Conservation (phyloP, 2,888 invertebrate genomes). For the Epinotia demarniana region DNA sequence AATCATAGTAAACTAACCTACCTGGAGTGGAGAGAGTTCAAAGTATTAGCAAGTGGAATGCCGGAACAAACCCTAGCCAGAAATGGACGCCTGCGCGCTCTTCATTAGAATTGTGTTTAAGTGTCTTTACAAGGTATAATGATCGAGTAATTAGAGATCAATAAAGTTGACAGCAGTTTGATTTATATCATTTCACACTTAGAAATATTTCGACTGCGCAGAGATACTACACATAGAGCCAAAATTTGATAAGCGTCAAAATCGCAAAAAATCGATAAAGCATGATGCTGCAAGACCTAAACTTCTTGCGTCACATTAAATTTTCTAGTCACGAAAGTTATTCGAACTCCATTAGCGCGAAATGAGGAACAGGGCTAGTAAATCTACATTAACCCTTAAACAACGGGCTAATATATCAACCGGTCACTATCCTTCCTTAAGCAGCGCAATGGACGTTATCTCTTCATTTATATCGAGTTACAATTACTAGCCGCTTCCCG, state of each 20-base stretch:
- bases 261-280: constrained; percentile 18
- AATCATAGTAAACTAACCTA: constrained; percentile 27
- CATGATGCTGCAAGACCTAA: constrained; percentile 22
- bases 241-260: constrained; percentile 19
- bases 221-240: not conserved
- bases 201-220: not conserved
- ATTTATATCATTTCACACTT: not conserved
- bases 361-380: constrained; percentile 35
- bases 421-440: constrained; percentile 71
- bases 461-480: constrained; percentile 75
- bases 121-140: not conserved
- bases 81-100: not conserved
- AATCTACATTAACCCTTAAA: constrained; percentile 45
- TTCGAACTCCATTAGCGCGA: constrained; percentile 36
- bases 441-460: constrained; percentile 74
- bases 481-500: constrained; percentile 73
- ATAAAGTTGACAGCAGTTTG: not conserved
- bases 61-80: constrained; percentile 12
- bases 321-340: constrained; percentile 31
- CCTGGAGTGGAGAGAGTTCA: constrained; percentile 1
- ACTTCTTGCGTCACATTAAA: constrained; percentile 31
- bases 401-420: constrained; percentile 57
- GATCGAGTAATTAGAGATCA: not conserved
- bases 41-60: constrained; percentile 4
- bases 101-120: not conserved